Evolutionary conservation across 2,797 vertebrate genomes (phyloP).

Genomic region (Pteropus rufus): DNA sequence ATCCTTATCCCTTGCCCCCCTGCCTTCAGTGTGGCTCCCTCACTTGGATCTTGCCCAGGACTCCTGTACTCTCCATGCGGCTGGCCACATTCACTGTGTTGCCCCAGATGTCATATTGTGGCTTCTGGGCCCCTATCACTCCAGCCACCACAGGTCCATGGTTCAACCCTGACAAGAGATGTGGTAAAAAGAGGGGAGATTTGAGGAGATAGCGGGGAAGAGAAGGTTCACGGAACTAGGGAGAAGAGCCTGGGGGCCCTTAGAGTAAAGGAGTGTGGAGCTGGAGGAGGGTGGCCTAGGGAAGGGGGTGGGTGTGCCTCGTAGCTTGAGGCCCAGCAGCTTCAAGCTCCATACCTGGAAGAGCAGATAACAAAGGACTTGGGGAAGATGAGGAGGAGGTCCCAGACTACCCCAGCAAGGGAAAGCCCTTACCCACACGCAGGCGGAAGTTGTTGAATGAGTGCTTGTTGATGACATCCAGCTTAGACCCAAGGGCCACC

Average conservation of each 20-base stretch:
- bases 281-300: background rate
- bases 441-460: conserved; percentile 94
- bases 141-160: conserved; percentile 92
- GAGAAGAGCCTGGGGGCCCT: background rate
- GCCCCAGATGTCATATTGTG: conserved; percentile 95
- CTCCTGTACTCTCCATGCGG: conserved; percentile 93
- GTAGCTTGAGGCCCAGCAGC: background rate
- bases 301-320: background rate
- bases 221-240: background rate
- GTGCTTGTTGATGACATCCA: conserved; percentile 91
- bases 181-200: background rate
- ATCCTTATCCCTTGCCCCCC: background rate
- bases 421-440: conserved; percentile 86
- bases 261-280: background rate
- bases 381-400: background rate
- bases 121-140: conserved; percentile 92
- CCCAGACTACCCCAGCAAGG: background rate
- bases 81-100: conserved; percentile 94
- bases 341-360: background rate
- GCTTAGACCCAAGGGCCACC: conserved; percentile 87
- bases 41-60: conserved; percentile 92
- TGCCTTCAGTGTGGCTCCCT: background rate
- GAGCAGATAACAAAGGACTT: background rate
- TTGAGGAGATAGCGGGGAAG: background rate
- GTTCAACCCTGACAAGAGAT: conserved; percentile 86